Conservation (phyloP, 2,888 invertebrate genomes). For the Tenthredo mesomela region DNA sequence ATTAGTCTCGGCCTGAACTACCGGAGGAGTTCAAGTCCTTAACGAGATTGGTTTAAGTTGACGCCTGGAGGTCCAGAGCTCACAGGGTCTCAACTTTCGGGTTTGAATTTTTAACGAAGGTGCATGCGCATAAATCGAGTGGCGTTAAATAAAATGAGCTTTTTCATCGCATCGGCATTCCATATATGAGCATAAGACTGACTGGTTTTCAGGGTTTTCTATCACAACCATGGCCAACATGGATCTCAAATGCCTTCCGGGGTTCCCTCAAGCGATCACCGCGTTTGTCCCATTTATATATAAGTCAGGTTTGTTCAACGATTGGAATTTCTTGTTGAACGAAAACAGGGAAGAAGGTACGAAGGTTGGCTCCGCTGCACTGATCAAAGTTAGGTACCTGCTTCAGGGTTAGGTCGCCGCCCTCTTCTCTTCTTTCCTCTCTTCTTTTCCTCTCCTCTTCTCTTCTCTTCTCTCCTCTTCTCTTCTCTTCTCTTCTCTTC, state of each 20-base stretch:
- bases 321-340: slow-evolving; percentile 31
- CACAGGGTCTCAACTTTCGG: background rate
- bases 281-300: background rate
- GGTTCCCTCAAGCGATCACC: background rate
- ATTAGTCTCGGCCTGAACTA: background rate
- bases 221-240: background rate
- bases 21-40: background rate
- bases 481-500: background rate
- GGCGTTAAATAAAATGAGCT: background rate
- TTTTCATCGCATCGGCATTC: background rate
- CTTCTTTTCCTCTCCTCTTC: background rate
- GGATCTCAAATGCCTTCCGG: slow-evolving; percentile 20
- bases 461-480: background rate
- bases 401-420: slow-evolving; percentile 36
- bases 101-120: background rate
- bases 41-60: slow-evolving; percentile 17
- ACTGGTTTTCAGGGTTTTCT: background rate
- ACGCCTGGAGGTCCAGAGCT: background rate
- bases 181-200: background rate
- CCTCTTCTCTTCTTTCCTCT: background rate
- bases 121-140: background rate
- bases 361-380: background rate
- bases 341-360: background rate
- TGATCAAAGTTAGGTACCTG: slow-evolving; percentile 43
- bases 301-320: background rate